Conservation (phyloP, 2,888 invertebrate genomes). For the Eutolmus rufibarbis region DNA sequence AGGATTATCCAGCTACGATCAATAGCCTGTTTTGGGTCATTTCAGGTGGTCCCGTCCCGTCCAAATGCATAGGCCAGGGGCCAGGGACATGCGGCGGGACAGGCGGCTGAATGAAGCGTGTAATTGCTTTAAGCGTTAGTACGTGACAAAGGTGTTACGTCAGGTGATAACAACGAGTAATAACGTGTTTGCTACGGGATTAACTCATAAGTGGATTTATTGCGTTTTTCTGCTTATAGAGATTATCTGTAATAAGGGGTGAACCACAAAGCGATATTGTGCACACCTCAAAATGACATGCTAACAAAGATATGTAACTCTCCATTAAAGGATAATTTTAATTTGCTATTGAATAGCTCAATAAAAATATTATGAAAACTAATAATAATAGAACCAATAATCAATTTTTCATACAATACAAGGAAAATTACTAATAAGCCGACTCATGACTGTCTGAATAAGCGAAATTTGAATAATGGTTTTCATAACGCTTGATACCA, state of each 20-base stretch:
- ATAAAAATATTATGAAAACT: not conserved
- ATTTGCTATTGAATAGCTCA: not conserved
- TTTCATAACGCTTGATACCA: too few species aligned
- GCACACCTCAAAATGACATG: not conserved
- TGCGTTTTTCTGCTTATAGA: not conserved
- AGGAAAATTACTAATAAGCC: too few species aligned
- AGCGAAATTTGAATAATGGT: too few species aligned
- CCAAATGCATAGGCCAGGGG: not conserved
- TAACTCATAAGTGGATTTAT: not conserved
- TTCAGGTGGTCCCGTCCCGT: not conserved
- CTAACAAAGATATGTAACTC: not conserved
- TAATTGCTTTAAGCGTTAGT: not conserved
- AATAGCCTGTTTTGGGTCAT: slow-evolving; percentile 2
- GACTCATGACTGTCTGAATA: too few species aligned
- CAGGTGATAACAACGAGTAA: not conserved
- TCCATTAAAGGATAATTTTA: not conserved
- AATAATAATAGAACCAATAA: too few species aligned
- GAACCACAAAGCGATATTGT: not conserved
- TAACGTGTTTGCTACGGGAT: not conserved
- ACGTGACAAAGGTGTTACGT: not conserved
- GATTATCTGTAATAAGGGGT: not conserved
- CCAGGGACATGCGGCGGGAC: not conserved
- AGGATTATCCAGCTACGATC: not conserved
- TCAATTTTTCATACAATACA: too few species aligned
- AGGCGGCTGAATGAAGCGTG: not conserved